phyloP scores from a whole-genome alignment of 2,888 invertebrate species.

The Cacoxenus indagator region DNA sequence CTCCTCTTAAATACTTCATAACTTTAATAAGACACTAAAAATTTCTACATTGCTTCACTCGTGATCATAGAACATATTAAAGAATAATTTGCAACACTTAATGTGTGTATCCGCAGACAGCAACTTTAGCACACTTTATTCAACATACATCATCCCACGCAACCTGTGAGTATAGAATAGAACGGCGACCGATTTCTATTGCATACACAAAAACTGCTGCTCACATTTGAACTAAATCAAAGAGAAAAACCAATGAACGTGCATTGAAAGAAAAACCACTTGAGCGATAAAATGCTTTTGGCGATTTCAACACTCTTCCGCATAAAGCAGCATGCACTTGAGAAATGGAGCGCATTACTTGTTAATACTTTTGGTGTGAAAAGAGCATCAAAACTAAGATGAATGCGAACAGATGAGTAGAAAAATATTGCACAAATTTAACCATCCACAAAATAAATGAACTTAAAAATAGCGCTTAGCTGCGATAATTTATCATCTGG shows the following conservation, averaged over 20 bases:
- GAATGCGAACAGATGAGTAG: background rate
- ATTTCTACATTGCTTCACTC: background rate
- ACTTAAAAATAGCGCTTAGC: background rate
- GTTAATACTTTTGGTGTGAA: background rate
- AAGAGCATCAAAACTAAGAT: background rate
- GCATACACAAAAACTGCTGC: background rate
- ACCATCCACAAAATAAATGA: background rate
- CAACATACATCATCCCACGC: constrained; percentile 5
- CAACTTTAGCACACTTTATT: background rate
- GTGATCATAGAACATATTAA: constrained; percentile 2
- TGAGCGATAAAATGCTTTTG: background rate
- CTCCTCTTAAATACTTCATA: background rate
- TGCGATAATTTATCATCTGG: background rate
- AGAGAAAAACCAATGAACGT: background rate
- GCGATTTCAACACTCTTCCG: background rate
- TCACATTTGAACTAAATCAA: background rate
- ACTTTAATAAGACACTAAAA: background rate
- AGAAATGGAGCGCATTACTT: background rate
- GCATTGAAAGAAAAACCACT: background rate
- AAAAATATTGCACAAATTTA: background rate
- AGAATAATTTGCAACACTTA: constrained; percentile 6
- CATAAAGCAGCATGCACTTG: background rate
- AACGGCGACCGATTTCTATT: background rate
- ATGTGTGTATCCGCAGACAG: background rate
- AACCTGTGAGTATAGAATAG: too few relatives aligned